Conservation (phyloP, 2,797 vertebrate species). For the Mastacembelus armatus region DNA sequence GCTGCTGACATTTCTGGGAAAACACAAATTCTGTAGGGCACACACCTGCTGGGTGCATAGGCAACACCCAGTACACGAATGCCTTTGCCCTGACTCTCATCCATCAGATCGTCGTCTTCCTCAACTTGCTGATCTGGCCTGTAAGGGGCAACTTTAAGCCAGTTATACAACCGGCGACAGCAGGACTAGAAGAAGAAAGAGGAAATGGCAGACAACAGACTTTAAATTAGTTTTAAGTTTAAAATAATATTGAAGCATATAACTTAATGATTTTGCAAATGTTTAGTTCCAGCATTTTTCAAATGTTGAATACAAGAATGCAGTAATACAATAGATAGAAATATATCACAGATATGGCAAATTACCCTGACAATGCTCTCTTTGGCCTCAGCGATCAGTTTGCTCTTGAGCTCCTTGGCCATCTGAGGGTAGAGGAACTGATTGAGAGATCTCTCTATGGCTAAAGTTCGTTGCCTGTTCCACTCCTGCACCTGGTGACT, state of each 20-base stretch:
- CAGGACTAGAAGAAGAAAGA: constrained; percentile 85
- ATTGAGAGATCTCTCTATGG: constrained; percentile 93
- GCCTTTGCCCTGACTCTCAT: constrained; percentile 96
- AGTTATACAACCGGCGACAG: constrained; percentile 96
- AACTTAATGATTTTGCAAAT: background rate
- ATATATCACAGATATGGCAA: background rate
- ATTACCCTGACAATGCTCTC: constrained; percentile 95
- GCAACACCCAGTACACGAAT: constrained; percentile 96
- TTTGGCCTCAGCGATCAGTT: constrained; percentile 93
- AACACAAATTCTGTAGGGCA: background rate
- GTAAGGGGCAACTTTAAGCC: constrained; percentile 95
- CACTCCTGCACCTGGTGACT: constrained; percentile 99
- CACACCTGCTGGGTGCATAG: constrained; percentile 92
- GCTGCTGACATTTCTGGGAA: background rate
- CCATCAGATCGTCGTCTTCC: constrained; percentile 98
- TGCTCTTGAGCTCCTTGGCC: constrained; percentile 97
- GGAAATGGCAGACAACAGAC: background rate
- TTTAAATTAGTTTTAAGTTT: background rate
- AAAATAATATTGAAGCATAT: background rate
- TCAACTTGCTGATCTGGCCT: constrained; percentile 97
- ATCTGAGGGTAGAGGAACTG: constrained; percentile 99
- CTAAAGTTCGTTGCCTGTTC: constrained; percentile 96
- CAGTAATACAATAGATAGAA: background rate
- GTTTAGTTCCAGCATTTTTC: background rate
- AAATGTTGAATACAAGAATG: too few relatives aligned